These are phyloP conservation scores for Poicephalus gulielmi DNA, from an alignment of 2,113 vertebrate species.

Conservation along the genomic window DNA sequence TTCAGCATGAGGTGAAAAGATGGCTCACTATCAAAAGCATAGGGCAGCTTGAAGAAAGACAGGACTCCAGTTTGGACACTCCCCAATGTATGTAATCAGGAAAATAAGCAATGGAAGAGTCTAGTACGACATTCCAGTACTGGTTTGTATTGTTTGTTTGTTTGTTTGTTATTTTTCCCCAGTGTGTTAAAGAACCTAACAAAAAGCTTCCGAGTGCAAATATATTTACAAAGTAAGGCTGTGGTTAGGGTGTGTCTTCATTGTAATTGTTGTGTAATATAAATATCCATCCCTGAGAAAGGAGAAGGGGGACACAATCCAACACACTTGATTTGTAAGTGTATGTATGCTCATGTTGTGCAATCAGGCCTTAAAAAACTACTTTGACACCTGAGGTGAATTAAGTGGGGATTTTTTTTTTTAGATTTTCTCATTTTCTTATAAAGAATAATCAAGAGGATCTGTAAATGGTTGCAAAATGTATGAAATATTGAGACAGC, in stretches of 20 bases:
- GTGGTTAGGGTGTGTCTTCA: conserved; percentile 67
- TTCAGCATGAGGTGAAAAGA: conserved; percentile 6
- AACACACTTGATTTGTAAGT: conserved; percentile 54
- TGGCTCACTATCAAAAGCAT: not conserved
- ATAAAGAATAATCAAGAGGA: conserved; percentile 37
- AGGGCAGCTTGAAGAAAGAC: not conserved
- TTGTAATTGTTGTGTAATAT: conserved; percentile 69
- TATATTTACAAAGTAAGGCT: conserved; percentile 73
- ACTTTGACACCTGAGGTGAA: conserved; percentile 77
- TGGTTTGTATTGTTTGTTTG: conserved; percentile 40
- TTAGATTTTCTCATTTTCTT: conserved; percentile 50
- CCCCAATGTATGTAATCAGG: not conserved
- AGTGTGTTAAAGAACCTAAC: conserved; percentile 43
- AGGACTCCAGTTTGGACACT: not conserved
- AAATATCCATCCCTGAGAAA: conserved; percentile 83
- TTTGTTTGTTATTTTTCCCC: not conserved
- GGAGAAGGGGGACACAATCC: conserved; percentile 57
- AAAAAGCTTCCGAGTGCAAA: conserved; percentile 75
- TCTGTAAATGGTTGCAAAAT: conserved; percentile 49
- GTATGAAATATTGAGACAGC: conserved; percentile 40
- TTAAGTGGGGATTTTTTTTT: conserved; percentile 16
- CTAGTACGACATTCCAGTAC: conserved; percentile 47
- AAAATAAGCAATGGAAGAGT: conserved; percentile 15
- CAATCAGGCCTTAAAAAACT: conserved; percentile 68
- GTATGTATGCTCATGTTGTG: conserved; percentile 64